Evolutionary conservation across 2,888 invertebrate species (phyloP), one percentile per base, ranked within the genome.

Genomic region (Volucella inflata): DNA sequence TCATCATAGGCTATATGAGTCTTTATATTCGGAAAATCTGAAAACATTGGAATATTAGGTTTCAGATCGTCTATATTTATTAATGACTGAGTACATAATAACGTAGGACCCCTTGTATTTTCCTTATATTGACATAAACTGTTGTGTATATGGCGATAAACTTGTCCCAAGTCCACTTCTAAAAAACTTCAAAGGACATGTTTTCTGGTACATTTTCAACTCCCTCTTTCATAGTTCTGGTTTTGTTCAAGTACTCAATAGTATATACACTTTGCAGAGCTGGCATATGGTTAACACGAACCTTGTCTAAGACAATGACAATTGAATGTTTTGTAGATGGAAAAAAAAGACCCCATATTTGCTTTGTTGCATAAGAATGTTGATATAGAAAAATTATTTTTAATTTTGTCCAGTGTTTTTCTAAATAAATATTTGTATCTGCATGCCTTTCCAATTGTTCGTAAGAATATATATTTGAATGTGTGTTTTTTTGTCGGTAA

Each of bases 331-430:
- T 96, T 12, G 94, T 93, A 0, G 96, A 95, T 1, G 96, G 95
- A 67, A 98, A 92, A 89, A 99, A 96, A n/a, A 99, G 91, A 0
- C 96, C 97, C 95, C 97, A 97, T 93, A 99, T 95, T 88, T 97
- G 96, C 88, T 97, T 95, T 76, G 94, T 94, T 8, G 96, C 96
- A 87, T 94, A 93, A 0, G 94, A 92, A 76, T 96, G 96, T 90
- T 98, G 98, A 92, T 99, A 99, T 2, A 99, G 93, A 91, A 95
- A 99, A 84, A 98, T 94, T 88, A 96, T 95, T 89, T 97, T 97
- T 14, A 97, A 91, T 11, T 94, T 93, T 0, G 94, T 92, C 17
- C 94, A 90, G 62, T 92, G 93, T 14, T 93, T 93, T 68, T 94
- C 94, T 84, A 98, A 93, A 91, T 98, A 98, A 88, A 96, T 95